Evolutionary conservation across 92 coral and sea anemone species (phyloP), one percentile per base, ranked within the genome.

Genomic region (Porites evermanni): DNA sequence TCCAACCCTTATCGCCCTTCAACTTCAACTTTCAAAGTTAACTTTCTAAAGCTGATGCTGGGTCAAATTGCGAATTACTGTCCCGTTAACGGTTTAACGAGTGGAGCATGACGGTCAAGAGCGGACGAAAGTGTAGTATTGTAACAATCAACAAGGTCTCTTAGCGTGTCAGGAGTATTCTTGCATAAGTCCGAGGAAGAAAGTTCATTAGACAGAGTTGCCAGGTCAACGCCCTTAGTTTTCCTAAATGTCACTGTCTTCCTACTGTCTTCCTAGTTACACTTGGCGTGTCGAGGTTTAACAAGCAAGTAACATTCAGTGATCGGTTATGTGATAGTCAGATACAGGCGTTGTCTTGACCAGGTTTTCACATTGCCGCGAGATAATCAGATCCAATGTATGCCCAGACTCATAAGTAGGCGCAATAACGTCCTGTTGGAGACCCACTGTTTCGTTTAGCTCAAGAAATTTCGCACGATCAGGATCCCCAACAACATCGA

Each of bases 41-140:
- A 38, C 47, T 38, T 38, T 38, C 47, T 38, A 38, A 4, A 38
- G 47, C 47, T 38, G 47, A 38, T 38, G 47, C 5, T 38, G 47
- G 47, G 47, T 38, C 6, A 38, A 38, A 38, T 38, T 38, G 47
- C 47, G 47, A 38, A 38, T 38, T 38, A 38, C 47, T 38, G 47
- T 38, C 47, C 47, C 47, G 4, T 38, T 38, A 3, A 29, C 32
- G 32, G 3, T 29, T 29, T 29, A 29, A 64, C 70, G 11, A 86
- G 44, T n/a, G 85, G 89, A 60, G 90, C 90, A 26, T 86, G 90
- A 53, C 79, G 52, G 52, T 85, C 76, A 11, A 85, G 53, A 44
- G 79, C 64, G 19, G 85, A 65, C 50, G 64, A 21, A 68, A 80
- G 71, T 3, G 65, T 26, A 18, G 66, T 47, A 67, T 80, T 67